These are phyloP conservation scores for Punctoribates punctum DNA, from an alignment of 2,888 invertebrate species.

Conservation along the genomic window DNA sequence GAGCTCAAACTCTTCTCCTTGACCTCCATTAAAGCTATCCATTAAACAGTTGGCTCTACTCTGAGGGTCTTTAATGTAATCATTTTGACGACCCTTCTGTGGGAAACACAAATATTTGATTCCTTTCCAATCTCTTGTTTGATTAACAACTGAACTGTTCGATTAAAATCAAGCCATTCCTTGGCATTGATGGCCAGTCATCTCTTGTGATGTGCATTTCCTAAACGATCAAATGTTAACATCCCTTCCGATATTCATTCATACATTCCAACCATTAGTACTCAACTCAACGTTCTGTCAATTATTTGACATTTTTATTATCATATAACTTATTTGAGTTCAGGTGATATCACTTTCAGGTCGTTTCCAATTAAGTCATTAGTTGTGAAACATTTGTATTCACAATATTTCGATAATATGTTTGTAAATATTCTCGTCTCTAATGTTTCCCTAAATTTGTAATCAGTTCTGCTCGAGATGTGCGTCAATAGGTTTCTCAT, in stretches of 20 bases:
- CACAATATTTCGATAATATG: no score
- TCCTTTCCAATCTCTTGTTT: slow-evolving; percentile 13
- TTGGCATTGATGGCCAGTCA: background rate
- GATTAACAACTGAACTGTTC: background rate
- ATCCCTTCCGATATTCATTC: background rate
- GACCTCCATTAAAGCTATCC: slow-evolving; percentile 21
- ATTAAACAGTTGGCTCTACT: background rate
- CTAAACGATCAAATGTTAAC: background rate
- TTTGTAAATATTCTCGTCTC: no score
- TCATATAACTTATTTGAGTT: no score
- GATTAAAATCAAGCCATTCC: slow-evolving; percentile 12
- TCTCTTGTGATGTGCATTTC: slow-evolving; percentile 9
- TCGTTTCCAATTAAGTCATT: no score
- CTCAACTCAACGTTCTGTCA: no score
- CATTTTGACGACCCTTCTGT: slow-evolving; percentile 27
- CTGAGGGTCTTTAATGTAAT: slow-evolving; percentile 12
- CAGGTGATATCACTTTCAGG: no score
- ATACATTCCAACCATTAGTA: background rate
- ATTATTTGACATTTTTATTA: no score
- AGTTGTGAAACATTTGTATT: no score
- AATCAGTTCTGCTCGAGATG: background rate
- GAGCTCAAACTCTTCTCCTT: slow-evolving; percentile 15
- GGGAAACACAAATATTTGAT: slow-evolving; percentile 32
- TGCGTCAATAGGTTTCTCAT: slow-evolving; percentile 11
- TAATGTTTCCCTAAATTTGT: background rate